These are phyloP conservation scores for Drosophila malerkotliana DNA, from an alignment of 1,140 invertebrate genomes.

Conservation along the genomic window DNA sequence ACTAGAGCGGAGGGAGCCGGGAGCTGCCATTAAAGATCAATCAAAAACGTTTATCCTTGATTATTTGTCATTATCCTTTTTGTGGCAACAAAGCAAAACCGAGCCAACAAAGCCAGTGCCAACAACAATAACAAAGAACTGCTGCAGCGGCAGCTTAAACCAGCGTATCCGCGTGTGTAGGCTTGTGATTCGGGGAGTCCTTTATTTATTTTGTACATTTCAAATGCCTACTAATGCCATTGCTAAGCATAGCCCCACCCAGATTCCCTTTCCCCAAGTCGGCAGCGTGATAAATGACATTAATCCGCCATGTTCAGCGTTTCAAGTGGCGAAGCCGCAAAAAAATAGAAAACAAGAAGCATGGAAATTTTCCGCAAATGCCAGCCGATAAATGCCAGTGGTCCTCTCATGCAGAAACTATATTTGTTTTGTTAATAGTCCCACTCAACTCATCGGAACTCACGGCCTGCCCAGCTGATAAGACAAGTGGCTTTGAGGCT, in stretches of 20 bases:
- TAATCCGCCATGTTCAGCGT: constrained; percentile 77
- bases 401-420: constrained; percentile 67
- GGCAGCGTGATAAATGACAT: constrained; percentile 78
- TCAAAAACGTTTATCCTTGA: constrained; percentile 83
- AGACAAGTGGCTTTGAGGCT: constrained; percentile 77
- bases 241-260: constrained; percentile 20
- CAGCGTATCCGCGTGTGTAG: constrained; percentile 1
- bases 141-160: constrained; percentile 55
- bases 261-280: constrained; percentile 13
- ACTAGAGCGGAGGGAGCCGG: neutral
- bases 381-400: constrained; percentile 30
- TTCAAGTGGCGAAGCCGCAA: constrained; percentile 65
- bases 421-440: constrained; percentile 82
- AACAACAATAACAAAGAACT: constrained; percentile 44
- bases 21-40: constrained; percentile 81
- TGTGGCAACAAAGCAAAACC: constrained; percentile 50
- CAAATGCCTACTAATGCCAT: constrained; percentile 62
- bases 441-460: constrained; percentile 55
- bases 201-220: constrained; percentile 79
- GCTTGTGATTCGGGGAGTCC: constrained; percentile 20
- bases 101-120: constrained; percentile 46
- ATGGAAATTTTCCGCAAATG: constrained; percentile 13
- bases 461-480: constrained; percentile 63
- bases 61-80: constrained; percentile 83
- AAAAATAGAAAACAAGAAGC: neutral